phyloP scores from a whole-genome alignment of 2,113 vertebrate genomes.

The Diglossa brunneiventris region DNA sequence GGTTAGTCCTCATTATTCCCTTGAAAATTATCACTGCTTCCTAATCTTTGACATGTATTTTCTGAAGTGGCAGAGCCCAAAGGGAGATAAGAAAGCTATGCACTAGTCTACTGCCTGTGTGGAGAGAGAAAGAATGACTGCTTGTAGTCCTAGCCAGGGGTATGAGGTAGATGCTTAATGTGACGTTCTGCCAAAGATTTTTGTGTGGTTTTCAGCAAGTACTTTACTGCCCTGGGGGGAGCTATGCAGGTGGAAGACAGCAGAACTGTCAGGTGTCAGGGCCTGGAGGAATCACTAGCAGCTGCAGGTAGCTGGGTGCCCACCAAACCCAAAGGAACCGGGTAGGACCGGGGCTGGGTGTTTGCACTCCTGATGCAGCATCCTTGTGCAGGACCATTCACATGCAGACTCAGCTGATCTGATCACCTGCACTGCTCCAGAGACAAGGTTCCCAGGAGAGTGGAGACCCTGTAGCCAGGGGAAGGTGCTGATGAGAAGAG shows the following conservation, averaged over 20 bases:
- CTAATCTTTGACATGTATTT: not conserved
- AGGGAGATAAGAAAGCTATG: not conserved
- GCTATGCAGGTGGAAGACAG: not conserved
- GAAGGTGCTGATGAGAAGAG: not conserved
- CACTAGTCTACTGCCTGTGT: not conserved
- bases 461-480: not conserved
- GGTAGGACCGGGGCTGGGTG: not conserved
- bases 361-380: fast-evolving
- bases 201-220: not conserved
- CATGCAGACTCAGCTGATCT: not conserved
- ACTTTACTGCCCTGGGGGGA: not conserved
- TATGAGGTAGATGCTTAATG: not conserved
- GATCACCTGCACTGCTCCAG: not conserved
- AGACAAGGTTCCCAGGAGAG: not conserved
- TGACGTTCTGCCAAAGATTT: not conserved
- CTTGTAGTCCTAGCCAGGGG: not conserved
- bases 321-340: not conserved
- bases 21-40: not conserved
- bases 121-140: not conserved
- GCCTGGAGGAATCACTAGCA: not conserved
- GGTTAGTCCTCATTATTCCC: not conserved
- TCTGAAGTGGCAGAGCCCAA: not conserved
- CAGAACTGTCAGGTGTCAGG: not conserved
- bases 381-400: not conserved
- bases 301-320: not conserved